A percentile compares a stretch with the other conserved stretches of the same genome.
These are phyloP conservation scores for Azemiops feae DNA, from an alignment of 2,113 vertebrate genomes.

Conservation along the genomic window DNA sequence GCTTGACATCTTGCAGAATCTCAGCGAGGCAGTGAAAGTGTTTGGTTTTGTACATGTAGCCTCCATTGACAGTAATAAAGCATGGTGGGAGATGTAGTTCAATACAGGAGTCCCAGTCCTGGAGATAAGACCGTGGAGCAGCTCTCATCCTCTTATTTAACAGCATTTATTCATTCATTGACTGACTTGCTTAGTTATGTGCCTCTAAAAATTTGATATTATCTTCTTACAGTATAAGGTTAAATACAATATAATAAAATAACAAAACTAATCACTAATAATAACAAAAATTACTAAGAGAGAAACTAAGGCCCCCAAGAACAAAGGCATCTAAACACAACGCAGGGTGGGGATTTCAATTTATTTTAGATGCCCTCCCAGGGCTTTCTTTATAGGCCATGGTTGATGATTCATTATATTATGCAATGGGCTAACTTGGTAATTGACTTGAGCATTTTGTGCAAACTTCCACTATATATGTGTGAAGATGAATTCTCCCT, in stretches of 20 bases:
- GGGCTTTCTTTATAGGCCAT: not conserved
- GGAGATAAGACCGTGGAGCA: not conserved
- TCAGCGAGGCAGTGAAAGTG: not conserved
- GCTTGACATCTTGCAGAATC: not conserved
- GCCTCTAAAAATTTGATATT: not conserved
- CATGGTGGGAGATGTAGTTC: not conserved
- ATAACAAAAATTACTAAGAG: not conserved
- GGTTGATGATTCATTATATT: not conserved
- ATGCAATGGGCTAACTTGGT: not conserved
- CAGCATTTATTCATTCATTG: not conserved
- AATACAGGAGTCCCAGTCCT: not conserved
- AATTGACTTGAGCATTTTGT: not conserved
- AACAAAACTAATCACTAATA: not conserved
- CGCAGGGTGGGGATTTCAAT: not conserved
- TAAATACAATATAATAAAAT: not conserved
- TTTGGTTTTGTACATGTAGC: not conserved
- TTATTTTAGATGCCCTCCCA: not conserved
- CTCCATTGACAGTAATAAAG: not conserved
- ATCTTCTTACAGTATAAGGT: not conserved
- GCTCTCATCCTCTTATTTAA: not conserved
- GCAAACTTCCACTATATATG: not conserved
- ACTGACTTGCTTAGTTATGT: not conserved
- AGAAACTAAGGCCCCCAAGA: not conserved
- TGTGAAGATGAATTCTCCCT: not conserved
- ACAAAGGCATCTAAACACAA: not conserved